Percentiles rank a stretch among this genome's conserved stretches.
phyloP scores from a whole-genome alignment of 2,888 invertebrate species.

The Psylliodes chrysocephalus region DNA sequence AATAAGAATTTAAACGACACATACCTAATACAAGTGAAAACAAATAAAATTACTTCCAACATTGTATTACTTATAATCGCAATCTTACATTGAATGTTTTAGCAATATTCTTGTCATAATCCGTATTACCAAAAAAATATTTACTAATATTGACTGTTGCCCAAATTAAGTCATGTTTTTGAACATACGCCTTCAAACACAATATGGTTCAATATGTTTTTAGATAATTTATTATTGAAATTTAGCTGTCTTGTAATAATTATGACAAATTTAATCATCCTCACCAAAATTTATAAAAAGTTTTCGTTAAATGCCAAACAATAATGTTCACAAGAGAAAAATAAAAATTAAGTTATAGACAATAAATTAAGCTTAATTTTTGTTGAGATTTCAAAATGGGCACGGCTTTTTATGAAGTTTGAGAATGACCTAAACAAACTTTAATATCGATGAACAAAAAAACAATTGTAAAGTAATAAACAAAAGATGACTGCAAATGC shows the following conservation, averaged over 20 bases:
- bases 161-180: neutral
- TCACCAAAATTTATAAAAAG: too few species aligned
- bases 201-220: too few species aligned
- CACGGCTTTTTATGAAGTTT: neutral
- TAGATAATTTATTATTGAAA: too few species aligned
- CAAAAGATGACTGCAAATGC: neutral
- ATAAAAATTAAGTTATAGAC: too few species aligned
- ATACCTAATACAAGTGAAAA: constrained; percentile 18
- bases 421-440: neutral
- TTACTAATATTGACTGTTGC: neutral
- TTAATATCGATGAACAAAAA: too few species aligned
- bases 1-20: constrained; percentile 19
- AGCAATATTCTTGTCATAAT: neutral
- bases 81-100: constrained; percentile 13
- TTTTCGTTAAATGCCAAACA: too few species aligned
- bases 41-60: constrained; percentile 19
- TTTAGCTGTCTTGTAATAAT: neutral
- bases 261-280: too few species aligned
- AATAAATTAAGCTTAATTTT: too few species aligned
- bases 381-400: neutral
- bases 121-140: neutral
- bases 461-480: neutral
- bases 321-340: too few species aligned
- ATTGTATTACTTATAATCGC: constrained; percentile 19
- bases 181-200: constrained; percentile 15